phyloP scores from a whole-genome alignment of 2,113 vertebrate genomes.

The Dicentrarchus labrax region DNA sequence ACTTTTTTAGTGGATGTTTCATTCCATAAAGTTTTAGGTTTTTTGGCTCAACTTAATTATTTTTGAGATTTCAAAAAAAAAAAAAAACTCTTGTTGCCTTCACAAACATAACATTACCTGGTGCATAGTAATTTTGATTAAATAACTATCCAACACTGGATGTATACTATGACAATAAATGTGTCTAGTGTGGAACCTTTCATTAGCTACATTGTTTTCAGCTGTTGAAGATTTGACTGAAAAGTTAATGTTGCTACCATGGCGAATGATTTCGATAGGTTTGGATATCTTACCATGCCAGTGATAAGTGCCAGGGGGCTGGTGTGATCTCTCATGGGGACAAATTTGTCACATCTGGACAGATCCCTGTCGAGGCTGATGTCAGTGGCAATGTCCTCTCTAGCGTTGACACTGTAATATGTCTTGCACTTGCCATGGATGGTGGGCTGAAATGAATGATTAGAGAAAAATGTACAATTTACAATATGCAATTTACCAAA shows the following conservation, averaged over 20 bases:
- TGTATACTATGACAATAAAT: neutral
- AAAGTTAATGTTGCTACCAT: neutral
- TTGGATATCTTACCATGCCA: conserved; percentile 85
- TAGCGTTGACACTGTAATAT: conserved; percentile 81
- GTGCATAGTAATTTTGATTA: neutral
- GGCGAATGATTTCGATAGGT: neutral
- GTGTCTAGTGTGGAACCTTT: neutral
- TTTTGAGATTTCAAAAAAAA: neutral
- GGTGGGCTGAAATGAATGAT: conserved; percentile 85
- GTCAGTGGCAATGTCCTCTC: conserved; percentile 86
- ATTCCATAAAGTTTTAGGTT: too few species aligned
- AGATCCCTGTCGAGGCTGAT: conserved; percentile 89
- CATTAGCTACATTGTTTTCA: neutral
- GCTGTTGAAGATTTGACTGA: neutral
- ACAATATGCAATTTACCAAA: neutral
- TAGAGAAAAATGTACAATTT: neutral
- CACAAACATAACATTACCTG: neutral
- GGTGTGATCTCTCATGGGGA: conserved; percentile 84
- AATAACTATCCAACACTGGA: neutral
- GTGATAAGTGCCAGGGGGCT: conserved; percentile 93
- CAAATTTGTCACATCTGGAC: conserved; percentile 88
- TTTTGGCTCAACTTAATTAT: too few species aligned
- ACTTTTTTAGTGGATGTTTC: too few species aligned
- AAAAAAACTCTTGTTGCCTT: neutral
- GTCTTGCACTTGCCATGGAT: conserved; percentile 92